These are phyloP conservation scores for Trachelus troglodyta DNA, from an alignment of 2,888 invertebrate genomes.

Conservation along the genomic window DNA sequence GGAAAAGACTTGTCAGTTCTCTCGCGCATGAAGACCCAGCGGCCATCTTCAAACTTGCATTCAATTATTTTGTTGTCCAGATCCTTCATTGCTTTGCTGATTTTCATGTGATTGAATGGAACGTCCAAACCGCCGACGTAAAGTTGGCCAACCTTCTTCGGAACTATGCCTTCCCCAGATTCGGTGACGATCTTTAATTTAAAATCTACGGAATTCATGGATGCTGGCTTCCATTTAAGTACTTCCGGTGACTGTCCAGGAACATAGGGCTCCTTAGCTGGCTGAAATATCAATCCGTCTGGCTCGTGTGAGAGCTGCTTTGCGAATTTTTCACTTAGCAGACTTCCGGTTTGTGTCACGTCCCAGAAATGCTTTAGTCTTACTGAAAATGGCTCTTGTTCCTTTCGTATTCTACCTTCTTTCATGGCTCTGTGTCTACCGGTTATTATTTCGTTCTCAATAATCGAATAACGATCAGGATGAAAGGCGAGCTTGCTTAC, in stretches of 20 bases:
- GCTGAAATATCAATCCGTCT: constrained; percentile 98
- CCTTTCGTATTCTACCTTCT: constrained; percentile 79
- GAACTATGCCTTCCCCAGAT: constrained; percentile 77
- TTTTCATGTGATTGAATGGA: constrained; percentile 81
- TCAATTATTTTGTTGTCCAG: constrained; percentile 96
- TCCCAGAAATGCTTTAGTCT: constrained; percentile 94
- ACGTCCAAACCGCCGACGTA: constrained; percentile 80
- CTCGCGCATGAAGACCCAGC: constrained; percentile 96
- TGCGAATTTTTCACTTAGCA: constrained; percentile 87
- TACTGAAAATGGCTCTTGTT: constrained; percentile 89
- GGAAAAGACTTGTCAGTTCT: constrained; percentile 97
- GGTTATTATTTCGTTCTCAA: constrained; percentile 78
- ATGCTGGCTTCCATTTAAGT: constrained; percentile 97
- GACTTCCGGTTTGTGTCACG: constrained; percentile 75
- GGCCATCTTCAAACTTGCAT: constrained; percentile 83
- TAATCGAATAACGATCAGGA: constrained; percentile 80
- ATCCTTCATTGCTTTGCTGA: constrained; percentile 81
- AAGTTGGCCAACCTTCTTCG: constrained; percentile 77
- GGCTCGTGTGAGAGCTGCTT: constrained; percentile 91
- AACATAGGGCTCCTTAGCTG: constrained; percentile 85
- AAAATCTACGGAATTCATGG: constrained; percentile 97
- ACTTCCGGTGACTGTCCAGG: constrained; percentile 86
- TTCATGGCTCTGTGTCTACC: constrained; percentile 80
- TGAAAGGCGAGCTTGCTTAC: constrained; percentile 82
- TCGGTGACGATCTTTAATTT: constrained; percentile 83